Evolutionary conservation across 2,888 invertebrate species (phyloP).

Genomic region (Cerastis leucographa): DNA sequence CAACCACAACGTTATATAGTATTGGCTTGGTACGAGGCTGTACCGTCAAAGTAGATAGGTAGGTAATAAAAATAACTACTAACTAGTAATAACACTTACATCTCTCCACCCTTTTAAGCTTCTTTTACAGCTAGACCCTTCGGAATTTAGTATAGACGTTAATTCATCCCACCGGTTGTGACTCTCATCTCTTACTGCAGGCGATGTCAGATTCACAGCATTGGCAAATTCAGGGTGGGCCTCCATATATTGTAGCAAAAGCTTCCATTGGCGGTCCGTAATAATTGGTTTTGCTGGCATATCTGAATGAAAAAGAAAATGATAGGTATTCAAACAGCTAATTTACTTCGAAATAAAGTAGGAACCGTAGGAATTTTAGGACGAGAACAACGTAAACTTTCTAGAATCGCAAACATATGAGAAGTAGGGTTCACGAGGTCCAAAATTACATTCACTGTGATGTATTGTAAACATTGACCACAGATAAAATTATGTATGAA

Average conservation of each 20-base stretch:
- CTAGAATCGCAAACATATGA: neutral
- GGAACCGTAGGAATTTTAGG: neutral
- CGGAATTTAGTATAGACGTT: constrained; percentile 2
- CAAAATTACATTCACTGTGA: constrained; percentile 9
- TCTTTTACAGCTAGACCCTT: constrained; percentile 9
- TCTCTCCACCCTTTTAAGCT: constrained; percentile 19
- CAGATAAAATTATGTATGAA: constrained; percentile 4
- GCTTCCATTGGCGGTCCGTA: constrained; percentile 25
- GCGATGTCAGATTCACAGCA: constrained; percentile 11
- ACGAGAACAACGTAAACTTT: constrained; percentile 13
- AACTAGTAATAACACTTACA: constrained; percentile 4
- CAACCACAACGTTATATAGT: neutral
- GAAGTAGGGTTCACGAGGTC: constrained; percentile 2
- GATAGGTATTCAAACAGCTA: neutral
- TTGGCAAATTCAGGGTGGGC: constrained; percentile 25
- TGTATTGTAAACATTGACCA: constrained; percentile 30
- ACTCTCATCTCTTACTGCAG: constrained; percentile 17
- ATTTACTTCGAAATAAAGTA: constrained; percentile 1
- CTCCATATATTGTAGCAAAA: constrained; percentile 33
- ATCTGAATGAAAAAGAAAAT: constrained; percentile 26
- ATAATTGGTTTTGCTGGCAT: constrained; percentile 30
- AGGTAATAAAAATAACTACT: constrained; percentile 16
- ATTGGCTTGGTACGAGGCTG: neutral
- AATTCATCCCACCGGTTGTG: constrained; percentile 18
- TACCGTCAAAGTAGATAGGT: neutral